Conservation (phyloP, 2,113 vertebrate genomes). For the Nymphicus hollandicus region DNA sequence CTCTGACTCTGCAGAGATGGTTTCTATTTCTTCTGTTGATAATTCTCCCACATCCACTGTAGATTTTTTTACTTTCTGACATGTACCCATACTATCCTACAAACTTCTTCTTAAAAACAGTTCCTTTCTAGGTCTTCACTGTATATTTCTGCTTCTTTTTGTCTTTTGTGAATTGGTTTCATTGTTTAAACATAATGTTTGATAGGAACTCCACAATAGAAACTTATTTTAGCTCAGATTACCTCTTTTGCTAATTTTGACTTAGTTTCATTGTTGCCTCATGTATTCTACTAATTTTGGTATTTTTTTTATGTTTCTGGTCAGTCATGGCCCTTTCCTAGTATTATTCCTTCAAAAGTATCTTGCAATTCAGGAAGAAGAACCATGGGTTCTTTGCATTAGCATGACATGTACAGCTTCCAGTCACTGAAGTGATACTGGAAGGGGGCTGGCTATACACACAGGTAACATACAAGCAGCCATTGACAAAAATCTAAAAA, state of each 20-base stretch:
- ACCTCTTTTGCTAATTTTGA: background rate
- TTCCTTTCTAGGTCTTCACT: background rate
- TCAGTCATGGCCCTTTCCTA: background rate
- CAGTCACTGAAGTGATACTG: background rate
- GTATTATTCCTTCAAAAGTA: background rate
- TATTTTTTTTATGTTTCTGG: background rate
- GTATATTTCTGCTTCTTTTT: background rate
- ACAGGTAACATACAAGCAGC: background rate
- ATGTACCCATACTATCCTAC: background rate
- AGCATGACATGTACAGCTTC: background rate
- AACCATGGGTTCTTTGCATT: background rate
- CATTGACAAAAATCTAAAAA: background rate
- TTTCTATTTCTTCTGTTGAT: background rate
- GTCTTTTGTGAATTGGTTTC: background rate
- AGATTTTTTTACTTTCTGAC: background rate
- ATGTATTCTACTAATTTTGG: background rate
- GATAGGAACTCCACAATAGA: background rate
- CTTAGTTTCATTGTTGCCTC: background rate
- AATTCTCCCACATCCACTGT: background rate
- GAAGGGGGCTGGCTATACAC: background rate
- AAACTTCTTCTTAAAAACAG: background rate
- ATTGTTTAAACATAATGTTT: background rate
- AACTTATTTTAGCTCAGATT: background rate
- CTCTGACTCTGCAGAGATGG: background rate
- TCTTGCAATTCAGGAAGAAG: background rate